These are phyloP conservation scores for Pelecanoides urinatrix DNA, from an alignment of 2,113 vertebrate species.

Conservation along the genomic window DNA sequence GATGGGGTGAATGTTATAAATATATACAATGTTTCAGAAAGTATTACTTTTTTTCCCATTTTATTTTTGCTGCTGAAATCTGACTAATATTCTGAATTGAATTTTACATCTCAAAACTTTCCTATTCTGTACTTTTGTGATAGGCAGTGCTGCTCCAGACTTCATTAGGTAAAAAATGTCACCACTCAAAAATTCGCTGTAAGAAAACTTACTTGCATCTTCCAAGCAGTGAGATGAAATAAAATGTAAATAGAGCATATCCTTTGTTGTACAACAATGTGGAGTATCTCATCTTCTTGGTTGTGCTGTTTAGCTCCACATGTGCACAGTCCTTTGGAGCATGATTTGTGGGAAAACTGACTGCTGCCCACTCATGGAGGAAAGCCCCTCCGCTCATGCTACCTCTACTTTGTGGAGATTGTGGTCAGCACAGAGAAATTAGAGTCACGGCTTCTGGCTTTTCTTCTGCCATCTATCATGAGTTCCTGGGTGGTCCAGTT, in stretches of 20 bases:
- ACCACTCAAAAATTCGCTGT: neutral
- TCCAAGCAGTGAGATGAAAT: neutral
- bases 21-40: neutral
- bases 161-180: neutral
- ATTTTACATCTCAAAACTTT: neutral
- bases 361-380: accelerated
- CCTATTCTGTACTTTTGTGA: neutral
- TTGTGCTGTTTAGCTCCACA: neutral
- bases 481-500: neutral
- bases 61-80: neutral
- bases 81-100: neutral
- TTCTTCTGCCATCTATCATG: neutral
- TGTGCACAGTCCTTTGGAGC: neutral
- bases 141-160: neutral
- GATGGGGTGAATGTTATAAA: neutral
- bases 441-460: neutral
- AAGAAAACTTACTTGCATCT: neutral
- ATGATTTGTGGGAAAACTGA: accelerated
- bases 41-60: neutral
- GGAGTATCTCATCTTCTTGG: neutral
- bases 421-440: neutral
- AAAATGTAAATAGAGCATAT: neutral
- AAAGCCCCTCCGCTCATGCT: neutral
- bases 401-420: neutral
- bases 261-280: neutral